These are phyloP conservation scores for Tapirus indicus DNA, from an alignment of 2,797 vertebrate genomes.

Conservation along the genomic window DNA sequence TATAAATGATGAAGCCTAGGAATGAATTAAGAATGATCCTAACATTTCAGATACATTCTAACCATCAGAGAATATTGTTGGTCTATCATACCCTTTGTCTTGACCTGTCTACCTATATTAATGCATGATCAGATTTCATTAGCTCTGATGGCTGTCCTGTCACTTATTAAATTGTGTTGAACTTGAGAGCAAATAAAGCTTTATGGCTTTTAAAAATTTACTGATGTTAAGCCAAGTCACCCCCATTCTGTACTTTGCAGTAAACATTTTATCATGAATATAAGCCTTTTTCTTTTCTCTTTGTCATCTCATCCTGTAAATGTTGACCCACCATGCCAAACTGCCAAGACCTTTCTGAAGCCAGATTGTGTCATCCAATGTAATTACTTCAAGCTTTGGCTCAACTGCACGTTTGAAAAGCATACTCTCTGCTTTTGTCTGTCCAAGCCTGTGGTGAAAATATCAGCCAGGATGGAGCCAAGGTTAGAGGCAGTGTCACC, in stretches of 20 bases:
- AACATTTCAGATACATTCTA: background rate
- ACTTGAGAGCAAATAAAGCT: background rate
- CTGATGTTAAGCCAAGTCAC: background rate
- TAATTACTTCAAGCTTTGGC: background rate
- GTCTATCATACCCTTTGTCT: background rate
- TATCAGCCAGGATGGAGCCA: background rate
- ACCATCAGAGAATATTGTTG: background rate
- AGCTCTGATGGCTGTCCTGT: background rate
- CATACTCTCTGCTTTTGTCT: constrained; percentile 1
- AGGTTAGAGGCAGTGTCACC: background rate
- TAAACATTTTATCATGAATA: background rate
- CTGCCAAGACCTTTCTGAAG: background rate
- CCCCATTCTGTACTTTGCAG: background rate
- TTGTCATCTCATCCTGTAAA: background rate
- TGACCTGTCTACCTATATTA: background rate
- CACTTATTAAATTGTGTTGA: background rate
- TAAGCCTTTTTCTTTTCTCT: background rate
- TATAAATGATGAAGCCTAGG: background rate
- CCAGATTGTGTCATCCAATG: background rate
- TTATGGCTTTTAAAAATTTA: background rate
- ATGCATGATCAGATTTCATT: background rate
- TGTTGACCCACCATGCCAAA: background rate
- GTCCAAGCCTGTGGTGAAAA: background rate
- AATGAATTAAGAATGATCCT: background rate
- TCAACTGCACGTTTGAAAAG: background rate